phyloP scores from a whole-genome alignment of 2,113 vertebrate genomes.

The Aspidoscelis tigris region DNA sequence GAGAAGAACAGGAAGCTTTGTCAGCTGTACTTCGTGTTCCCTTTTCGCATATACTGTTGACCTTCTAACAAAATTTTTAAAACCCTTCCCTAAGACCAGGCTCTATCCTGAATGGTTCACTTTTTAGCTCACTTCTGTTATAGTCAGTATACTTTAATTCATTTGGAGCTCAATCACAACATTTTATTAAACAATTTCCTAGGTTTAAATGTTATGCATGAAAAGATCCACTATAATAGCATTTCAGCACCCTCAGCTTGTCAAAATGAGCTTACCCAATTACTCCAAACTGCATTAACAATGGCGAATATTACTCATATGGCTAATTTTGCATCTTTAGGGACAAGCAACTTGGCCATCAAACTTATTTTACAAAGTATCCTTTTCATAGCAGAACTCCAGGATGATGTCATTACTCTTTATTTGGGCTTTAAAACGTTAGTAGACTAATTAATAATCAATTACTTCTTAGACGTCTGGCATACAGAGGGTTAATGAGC shows the following conservation, averaged over 20 bases:
- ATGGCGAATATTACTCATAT: constrained; percentile 71
- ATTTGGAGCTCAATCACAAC: constrained; percentile 73
- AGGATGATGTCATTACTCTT: constrained; percentile 76
- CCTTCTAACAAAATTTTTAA: too few relatives aligned
- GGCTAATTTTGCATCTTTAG: constrained; percentile 77
- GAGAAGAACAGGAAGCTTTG: too few relatives aligned
- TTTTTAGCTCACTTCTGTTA: constrained; percentile 31
- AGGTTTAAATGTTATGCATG: constrained; percentile 71
- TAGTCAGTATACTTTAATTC: constrained; percentile 56
- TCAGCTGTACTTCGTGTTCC: too few relatives aligned
- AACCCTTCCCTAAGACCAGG: too few relatives aligned
- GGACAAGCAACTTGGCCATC: constrained; percentile 72
- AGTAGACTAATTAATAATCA: constrained; percentile 89
- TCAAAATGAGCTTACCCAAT: constrained; percentile 83
- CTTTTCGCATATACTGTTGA: too few relatives aligned
- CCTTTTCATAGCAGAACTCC: constrained; percentile 77
- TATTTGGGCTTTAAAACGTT: constrained; percentile 77
- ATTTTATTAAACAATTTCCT: constrained; percentile 72
- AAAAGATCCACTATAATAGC: constrained; percentile 77
- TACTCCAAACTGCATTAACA: constrained; percentile 81
- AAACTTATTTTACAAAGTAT: constrained; percentile 72
- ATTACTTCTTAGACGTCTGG: constrained; percentile 74
- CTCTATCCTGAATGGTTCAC: neutral
- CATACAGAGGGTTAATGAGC: constrained; percentile 77
- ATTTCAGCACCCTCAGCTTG: constrained; percentile 83